Evolutionary conservation across 2,888 invertebrate genomes (phyloP).

Genomic region (Eubasilissa splendida): DNA sequence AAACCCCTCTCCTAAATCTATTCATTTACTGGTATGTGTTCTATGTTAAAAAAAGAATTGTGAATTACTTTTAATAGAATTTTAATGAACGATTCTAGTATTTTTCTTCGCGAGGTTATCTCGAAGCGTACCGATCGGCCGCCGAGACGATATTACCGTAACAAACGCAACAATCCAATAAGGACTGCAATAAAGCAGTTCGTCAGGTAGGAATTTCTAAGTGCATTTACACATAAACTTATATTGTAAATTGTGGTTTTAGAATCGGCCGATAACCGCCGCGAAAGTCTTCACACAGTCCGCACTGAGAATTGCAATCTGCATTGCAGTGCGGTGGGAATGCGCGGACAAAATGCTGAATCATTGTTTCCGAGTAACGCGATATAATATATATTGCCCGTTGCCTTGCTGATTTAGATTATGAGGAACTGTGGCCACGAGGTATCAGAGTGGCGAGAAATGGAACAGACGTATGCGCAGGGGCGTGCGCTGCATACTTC

Average conservation of each 20-base stretch:
- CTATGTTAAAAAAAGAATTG: too few species aligned
- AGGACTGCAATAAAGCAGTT: conserved; percentile 22
- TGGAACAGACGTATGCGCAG: too few species aligned
- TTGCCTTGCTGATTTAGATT: not conserved
- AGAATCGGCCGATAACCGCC: conserved; percentile 29
- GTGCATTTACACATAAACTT: conserved; percentile 2
- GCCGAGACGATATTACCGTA: conserved; percentile 17
- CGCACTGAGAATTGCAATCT: conserved; percentile 2
- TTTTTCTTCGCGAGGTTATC: not conserved
- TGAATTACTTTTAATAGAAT: too few species aligned
- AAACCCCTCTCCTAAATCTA: too few species aligned
- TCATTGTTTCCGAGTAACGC: conserved; percentile 29
- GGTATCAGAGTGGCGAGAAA: too few species aligned
- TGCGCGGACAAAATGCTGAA: conserved; percentile 6
- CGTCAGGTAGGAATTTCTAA: conserved; percentile 41
- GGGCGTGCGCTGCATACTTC: too few species aligned
- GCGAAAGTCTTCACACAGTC: conserved; percentile 7
- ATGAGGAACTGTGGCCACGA: not conserved
- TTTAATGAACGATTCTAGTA: too few species aligned
- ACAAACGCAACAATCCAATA: conserved; percentile 35
- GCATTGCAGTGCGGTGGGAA: not conserved
- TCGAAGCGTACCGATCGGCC: not conserved
- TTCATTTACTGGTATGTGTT: too few species aligned
- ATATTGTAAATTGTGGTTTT: conserved; percentile 33
- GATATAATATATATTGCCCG: not conserved